These are phyloP conservation scores for Chrysogorgia sp. DNA, from an alignment of 92 coral and sea anemone species.

Conservation along the genomic window DNA sequence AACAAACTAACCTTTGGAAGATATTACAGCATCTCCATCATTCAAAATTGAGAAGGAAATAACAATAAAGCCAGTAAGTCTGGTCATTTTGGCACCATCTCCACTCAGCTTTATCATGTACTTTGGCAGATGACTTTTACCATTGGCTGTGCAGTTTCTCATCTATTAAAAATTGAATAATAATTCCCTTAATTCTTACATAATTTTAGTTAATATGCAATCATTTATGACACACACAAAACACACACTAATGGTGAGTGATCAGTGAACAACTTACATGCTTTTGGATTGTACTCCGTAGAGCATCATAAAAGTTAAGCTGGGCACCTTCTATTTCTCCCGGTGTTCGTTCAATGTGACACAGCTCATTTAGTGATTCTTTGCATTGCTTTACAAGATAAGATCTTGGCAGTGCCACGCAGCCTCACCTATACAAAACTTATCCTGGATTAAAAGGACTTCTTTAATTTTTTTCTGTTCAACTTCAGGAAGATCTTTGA, in stretches of 20 bases:
- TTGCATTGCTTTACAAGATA: neutral
- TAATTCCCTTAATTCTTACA: too few species aligned
- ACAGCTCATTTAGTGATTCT: neutral
- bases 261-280: neutral
- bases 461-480: conserved; percentile 16
- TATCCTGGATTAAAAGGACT: conserved; percentile 3
- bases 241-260: too few species aligned
- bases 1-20: conserved; percentile 39
- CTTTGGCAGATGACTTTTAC: neutral
- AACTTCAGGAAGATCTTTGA: conserved; percentile 10
- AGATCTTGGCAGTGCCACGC: neutral
- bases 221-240: too few species aligned
- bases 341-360: neutral
- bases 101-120: conserved; percentile 21
- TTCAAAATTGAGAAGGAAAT: too few species aligned
- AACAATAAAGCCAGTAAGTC: too few species aligned
- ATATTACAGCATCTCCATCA: conserved; percentile 31
- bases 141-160: neutral
- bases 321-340: neutral
- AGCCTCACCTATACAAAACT: too few species aligned
- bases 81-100: conserved; percentile 35
- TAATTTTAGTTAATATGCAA: too few species aligned
- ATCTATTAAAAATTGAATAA: neutral
- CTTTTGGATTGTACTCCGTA: conserved; percentile 80
- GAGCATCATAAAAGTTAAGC: conserved; percentile 56